These are phyloP conservation scores for Bombus difficillimus DNA, from an alignment of 1,140 invertebrate genomes.

Conservation along the genomic window DNA sequence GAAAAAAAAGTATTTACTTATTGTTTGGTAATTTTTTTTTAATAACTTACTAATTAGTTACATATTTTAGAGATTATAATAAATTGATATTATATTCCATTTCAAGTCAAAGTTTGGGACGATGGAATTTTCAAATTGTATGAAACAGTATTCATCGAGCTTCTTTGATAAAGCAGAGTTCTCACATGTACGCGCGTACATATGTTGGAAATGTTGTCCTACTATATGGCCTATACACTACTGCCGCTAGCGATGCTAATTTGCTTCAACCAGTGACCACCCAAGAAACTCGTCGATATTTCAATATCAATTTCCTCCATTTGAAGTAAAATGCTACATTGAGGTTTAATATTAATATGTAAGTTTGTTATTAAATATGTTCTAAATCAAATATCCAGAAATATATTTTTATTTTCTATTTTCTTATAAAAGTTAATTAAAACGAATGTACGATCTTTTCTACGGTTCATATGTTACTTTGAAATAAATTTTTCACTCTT, in stretches of 20 bases:
- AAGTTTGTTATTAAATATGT: background rate
- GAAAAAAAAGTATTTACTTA: too few relatives aligned
- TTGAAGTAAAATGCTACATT: background rate
- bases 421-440: background rate
- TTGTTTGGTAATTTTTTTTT: too few relatives aligned
- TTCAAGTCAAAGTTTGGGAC: too few relatives aligned
- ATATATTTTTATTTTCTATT: background rate
- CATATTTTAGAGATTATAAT: background rate
- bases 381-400: too few relatives aligned
- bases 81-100: background rate
- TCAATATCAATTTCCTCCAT: conserved; percentile 10
- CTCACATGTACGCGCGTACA: too few relatives aligned
- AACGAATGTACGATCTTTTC: background rate
- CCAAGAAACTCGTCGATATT: too few relatives aligned
- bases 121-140: background rate
- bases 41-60: too few relatives aligned
- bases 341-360: background rate
- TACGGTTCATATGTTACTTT: background rate
- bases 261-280: background rate
- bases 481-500: background rate
- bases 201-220: background rate
- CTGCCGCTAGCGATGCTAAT: background rate
- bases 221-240: background rate
- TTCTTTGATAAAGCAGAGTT: background rate
- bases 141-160: background rate